phyloP scores from a whole-genome alignment of 92 coral and sea anemone species.

The Anthopleura xanthogrammica region DNA sequence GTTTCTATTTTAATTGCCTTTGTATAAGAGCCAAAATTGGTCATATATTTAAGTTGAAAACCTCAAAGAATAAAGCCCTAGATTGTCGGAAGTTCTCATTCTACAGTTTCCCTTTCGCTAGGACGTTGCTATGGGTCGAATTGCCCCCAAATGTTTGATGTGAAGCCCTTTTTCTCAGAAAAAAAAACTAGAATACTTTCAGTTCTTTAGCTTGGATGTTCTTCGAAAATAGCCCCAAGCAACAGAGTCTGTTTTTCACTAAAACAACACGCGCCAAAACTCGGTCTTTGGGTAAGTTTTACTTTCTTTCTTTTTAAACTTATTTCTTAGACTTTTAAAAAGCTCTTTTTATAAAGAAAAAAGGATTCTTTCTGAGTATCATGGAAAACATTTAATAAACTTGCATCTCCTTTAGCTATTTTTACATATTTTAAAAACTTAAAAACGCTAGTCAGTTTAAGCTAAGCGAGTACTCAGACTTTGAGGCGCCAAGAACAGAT shows the following conservation, averaged over 20 bases:
- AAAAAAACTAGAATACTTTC: background rate
- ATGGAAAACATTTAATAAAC: background rate
- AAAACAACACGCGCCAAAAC: background rate
- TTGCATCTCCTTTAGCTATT: no score
- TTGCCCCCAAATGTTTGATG: background rate
- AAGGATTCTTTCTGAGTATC: background rate
- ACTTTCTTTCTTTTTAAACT: background rate
- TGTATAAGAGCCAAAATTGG: background rate
- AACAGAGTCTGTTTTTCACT: background rate
- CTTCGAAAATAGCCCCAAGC: background rate
- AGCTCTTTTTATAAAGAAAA: background rate
- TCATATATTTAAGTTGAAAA: background rate
- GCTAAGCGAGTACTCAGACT: no score
- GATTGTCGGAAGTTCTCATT: background rate
- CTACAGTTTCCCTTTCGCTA: background rate
- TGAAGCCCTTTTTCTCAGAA: background rate
- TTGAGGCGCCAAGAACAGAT: background rate
- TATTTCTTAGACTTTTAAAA: background rate
- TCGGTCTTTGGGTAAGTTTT: background rate
- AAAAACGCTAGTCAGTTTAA: no score
- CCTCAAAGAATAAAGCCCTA: background rate
- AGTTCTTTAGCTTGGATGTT: background rate
- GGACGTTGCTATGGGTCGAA: background rate
- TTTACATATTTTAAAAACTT: no score
- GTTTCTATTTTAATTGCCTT: background rate